Evolutionary conservation across 2,113 vertebrate species (phyloP), one percentile per base, ranked within the genome.

Genomic region (Oncorhynchus kisutch): DNA sequence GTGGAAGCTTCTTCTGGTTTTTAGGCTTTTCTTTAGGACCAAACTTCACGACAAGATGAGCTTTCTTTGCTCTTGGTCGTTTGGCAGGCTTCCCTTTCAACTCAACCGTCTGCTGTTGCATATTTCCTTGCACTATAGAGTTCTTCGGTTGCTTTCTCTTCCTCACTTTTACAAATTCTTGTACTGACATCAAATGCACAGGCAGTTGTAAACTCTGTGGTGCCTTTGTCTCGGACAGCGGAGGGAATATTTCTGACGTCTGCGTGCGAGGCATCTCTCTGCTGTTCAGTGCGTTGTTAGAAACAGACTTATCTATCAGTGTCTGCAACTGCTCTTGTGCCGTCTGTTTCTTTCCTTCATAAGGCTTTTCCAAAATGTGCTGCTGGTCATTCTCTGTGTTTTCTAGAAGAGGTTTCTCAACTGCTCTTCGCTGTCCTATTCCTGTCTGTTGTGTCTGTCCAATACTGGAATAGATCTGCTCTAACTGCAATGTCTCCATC

Each of bases 161-260:
- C 34, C 89, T 85, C 27, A 91, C 87, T 79, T 91, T 91, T 4
- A 91, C 90, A 22, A 92, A 74, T 75, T 92, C 90, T 81, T 92
- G 90, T 72, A 89, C 90, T 20, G 91, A 90, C 87, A 91, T 90
- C 25, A 88, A 77, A 81, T 86, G 89, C 13, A 90, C 4, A 0
- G 89, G 74, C 13, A 85, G 75, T 49, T 87, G 82, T 51, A 84
- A 80, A n/a, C 54, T 78, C 75, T 77, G 69, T 62, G 75, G 59
- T n/a, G 27, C 65, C 73, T 80, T 80, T 12, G 49, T 60, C 20
- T 80, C 66, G 3, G 67, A 31, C 6, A 78, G 78, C 24, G 79
- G 77, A 24, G 24, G 67, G 22, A 27, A 14, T 60, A 16, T 8
- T n/a, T 69, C 65, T 20, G 22, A 48, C 29, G 48, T 22, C 8